phyloP scores from a whole-genome alignment of 2,888 invertebrate species.

The Agriopis marginaria region DNA sequence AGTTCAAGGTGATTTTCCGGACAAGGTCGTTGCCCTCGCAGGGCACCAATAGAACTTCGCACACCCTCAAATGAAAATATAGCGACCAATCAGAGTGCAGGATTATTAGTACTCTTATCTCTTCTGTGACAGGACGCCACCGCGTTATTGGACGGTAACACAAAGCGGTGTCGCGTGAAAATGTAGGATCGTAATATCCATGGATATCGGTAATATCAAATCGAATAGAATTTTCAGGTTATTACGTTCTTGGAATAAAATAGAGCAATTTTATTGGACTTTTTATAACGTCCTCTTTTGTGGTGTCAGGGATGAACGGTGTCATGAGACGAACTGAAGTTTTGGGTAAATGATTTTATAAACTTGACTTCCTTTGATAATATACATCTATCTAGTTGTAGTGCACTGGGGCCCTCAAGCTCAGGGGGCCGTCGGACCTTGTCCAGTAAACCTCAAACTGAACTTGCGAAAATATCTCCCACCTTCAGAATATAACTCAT shows the following conservation, averaged over 20 bases:
- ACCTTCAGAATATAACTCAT: too few relatives aligned
- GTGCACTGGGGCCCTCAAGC: too few relatives aligned
- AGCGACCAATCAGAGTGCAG: slow-evolving; percentile 55
- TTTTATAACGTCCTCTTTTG: slow-evolving; percentile 9
- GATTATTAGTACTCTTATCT: background rate
- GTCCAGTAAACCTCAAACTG: too few relatives aligned
- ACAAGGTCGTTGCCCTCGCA: slow-evolving; percentile 57
- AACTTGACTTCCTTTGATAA: too few relatives aligned
- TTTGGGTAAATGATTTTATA: too few relatives aligned
- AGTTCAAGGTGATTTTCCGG: slow-evolving; percentile 59
- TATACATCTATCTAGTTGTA: too few relatives aligned
- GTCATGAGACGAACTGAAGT: too few relatives aligned
- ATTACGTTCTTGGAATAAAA: slow-evolving; percentile 38
- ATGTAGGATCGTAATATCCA: slow-evolving; percentile 33
- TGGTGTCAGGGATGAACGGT: background rate
- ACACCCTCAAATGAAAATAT: slow-evolving; percentile 43
- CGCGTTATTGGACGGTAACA: slow-evolving; percentile 50
- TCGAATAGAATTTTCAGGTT: slow-evolving; percentile 48
- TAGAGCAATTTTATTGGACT: slow-evolving; percentile 18
- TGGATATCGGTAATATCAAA: too few relatives aligned
- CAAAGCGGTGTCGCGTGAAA: slow-evolving; percentile 47
- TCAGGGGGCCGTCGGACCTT: too few relatives aligned
- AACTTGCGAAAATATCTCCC: too few relatives aligned
- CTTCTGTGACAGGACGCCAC: slow-evolving; percentile 31
- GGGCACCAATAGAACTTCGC: slow-evolving; percentile 55